Evolutionary conservation across 2,113 vertebrate species (phyloP).

Genomic region (Nothobranchius kuhntae): DNA sequence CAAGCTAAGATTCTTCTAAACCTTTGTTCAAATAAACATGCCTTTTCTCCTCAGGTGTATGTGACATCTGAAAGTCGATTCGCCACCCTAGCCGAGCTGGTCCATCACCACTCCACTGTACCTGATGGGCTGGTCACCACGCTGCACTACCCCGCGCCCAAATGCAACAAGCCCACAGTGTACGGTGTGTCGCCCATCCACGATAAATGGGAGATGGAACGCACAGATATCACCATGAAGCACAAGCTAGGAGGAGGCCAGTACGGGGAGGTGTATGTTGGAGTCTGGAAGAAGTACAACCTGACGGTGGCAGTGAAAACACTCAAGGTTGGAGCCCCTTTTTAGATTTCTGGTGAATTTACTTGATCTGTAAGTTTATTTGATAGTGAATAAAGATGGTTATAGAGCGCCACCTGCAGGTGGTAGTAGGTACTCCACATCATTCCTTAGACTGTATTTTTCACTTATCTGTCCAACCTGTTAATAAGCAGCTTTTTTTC

Average conservation of each 20-base stretch:
- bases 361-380: not conserved
- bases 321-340: constrained; percentile 84
- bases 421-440: constrained; percentile 21
- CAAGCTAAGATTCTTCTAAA: too few relatives aligned
- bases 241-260: constrained; percentile 98
- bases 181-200: constrained; percentile 99
- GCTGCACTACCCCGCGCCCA: constrained; percentile 96
- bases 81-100: constrained; percentile 93
- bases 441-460: not conserved
- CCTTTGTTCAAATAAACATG: too few relatives aligned
- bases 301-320: constrained; percentile 98
- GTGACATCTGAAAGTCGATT: constrained; percentile 98
- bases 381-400: constrained; percentile 4
- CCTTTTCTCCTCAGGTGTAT: constrained; percentile 83
- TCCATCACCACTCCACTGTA: constrained; percentile 98
- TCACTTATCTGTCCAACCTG: not conserved
- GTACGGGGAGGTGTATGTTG: constrained; percentile 98
- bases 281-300: constrained; percentile 98
- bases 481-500: constrained; percentile 16
- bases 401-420: constrained; percentile 64
- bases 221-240: constrained; percentile 99
- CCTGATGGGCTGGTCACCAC: constrained; percentile 98
- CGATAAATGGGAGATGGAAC: constrained; percentile 99
- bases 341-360: not conserved
- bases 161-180: constrained; percentile 98